These are phyloP conservation scores for Diorhabda elongata DNA, from an alignment of 1,140 invertebrate species.

Conservation along the genomic window DNA sequence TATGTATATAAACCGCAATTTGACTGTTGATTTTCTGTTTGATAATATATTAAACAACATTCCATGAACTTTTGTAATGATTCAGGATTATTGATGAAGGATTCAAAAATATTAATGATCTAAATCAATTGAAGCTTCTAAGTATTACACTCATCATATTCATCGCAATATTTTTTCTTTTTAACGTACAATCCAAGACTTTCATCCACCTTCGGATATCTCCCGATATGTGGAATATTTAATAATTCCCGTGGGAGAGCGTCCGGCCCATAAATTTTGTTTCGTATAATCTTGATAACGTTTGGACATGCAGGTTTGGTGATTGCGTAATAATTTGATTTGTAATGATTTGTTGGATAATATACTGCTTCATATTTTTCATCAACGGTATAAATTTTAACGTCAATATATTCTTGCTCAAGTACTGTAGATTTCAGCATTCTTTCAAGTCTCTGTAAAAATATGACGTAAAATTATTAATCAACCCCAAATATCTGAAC, in stretches of 20 bases:
- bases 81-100: too few relatives aligned
- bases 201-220: slow-evolving; percentile 29
- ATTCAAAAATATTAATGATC: too few relatives aligned
- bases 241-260: slow-evolving; percentile 26
- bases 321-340: slow-evolving; percentile 37
- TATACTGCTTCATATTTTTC: slow-evolving; percentile 50
- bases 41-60: too few relatives aligned
- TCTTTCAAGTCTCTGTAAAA: slow-evolving; percentile 47
- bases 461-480: slow-evolving; percentile 27
- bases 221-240: slow-evolving; percentile 33
- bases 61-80: too few relatives aligned
- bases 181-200: slow-evolving; percentile 9
- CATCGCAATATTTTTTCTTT: slow-evolving; percentile 4
- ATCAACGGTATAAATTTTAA: slow-evolving; percentile 53
- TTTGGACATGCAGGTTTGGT: slow-evolving; percentile 35
- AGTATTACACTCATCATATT: background rate
- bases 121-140: too few relatives aligned
- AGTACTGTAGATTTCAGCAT: slow-evolving; percentile 51
- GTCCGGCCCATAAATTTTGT: slow-evolving; percentile 28
- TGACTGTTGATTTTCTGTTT: too few relatives aligned
- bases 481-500: too few relatives aligned
- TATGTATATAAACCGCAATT: too few relatives aligned
- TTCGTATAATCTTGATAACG: slow-evolving; percentile 37
- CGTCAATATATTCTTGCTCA: slow-evolving; percentile 53
- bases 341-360: slow-evolving; percentile 46